Conservation (phyloP, 92 coral and sea anemone genomes). For the Epizoanthus stellaris region DNA sequence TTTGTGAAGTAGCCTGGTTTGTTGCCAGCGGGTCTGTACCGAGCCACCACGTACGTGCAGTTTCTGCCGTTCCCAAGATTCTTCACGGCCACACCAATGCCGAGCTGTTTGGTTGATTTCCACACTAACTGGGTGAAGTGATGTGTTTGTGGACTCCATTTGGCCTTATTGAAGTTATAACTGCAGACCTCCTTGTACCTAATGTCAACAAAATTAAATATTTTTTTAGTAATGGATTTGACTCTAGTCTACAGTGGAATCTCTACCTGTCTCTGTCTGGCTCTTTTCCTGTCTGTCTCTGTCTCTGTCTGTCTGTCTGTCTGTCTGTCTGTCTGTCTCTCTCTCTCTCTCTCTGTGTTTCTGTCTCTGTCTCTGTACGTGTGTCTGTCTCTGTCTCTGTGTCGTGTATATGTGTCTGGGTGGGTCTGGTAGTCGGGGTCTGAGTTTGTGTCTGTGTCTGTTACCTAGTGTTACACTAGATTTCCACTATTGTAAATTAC, state of each 20-base stretch:
- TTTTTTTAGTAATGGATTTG: neutral
- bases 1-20: slow-evolving; percentile 38
- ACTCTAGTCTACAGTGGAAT: neutral
- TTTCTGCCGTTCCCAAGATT: slow-evolving; percentile 38
- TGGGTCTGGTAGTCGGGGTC: too few relatives aligned
- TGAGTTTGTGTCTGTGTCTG: neutral
- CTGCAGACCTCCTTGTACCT: slow-evolving; percentile 61
- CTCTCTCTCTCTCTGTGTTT: too few relatives aligned
- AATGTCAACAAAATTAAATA: neutral
- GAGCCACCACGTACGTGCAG: slow-evolving; percentile 63
- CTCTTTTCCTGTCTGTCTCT: too few relatives aligned
- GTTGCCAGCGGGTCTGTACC: slow-evolving; percentile 61
- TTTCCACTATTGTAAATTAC: too few relatives aligned
- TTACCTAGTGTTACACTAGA: too few relatives aligned
- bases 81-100: slow-evolving; percentile 82
- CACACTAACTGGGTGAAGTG: slow-evolving; percentile 79
- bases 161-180: slow-evolving; percentile 30
- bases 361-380: too few relatives aligned
- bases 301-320: too few relatives aligned
- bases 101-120: slow-evolving; percentile 82
- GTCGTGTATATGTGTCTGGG: too few relatives aligned
- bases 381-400: neutral
- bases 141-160: slow-evolving; percentile 35
- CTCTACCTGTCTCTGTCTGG: too few relatives aligned
- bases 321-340: too few relatives aligned